Percentiles rank a stretch among this genome's conserved stretches.
These are phyloP conservation scores for Telmatochromis sp. DNA, from an alignment of 2,113 vertebrate genomes.

Conservation along the genomic window DNA sequence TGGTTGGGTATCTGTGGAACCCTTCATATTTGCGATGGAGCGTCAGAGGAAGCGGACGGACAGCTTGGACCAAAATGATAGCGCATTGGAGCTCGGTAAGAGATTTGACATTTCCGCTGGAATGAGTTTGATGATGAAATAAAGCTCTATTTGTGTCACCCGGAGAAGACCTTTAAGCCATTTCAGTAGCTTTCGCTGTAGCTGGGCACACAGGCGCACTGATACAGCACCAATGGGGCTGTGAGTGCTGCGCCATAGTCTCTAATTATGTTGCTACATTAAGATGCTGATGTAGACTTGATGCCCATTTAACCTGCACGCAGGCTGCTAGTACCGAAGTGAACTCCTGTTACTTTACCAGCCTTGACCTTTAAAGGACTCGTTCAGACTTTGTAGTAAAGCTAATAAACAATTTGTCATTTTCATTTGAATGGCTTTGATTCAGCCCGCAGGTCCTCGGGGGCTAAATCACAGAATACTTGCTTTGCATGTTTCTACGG, in stretches of 20 bases:
- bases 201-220: neutral
- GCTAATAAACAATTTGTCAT: neutral
- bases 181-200: neutral
- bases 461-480: fast-evolving
- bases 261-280: fast-evolving
- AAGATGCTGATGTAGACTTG: neutral
- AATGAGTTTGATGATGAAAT: neutral
- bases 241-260: neutral
- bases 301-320: neutral
- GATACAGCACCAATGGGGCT: neutral
- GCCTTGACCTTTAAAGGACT: neutral
- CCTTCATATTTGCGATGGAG: slow-evolving; percentile 25
- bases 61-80: neutral
- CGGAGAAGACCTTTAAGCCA: neutral
- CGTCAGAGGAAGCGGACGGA: neutral
- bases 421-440: neutral
- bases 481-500: neutral
- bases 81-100: slow-evolving; percentile 40
- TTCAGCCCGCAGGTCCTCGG: neutral
- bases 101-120: neutral
- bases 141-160: neutral
- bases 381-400: neutral
- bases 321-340: neutral
- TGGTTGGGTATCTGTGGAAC: neutral
- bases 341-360: neutral